Conservation (phyloP, 2,113 vertebrate species). For the Vanacampus margaritifer region DNA sequence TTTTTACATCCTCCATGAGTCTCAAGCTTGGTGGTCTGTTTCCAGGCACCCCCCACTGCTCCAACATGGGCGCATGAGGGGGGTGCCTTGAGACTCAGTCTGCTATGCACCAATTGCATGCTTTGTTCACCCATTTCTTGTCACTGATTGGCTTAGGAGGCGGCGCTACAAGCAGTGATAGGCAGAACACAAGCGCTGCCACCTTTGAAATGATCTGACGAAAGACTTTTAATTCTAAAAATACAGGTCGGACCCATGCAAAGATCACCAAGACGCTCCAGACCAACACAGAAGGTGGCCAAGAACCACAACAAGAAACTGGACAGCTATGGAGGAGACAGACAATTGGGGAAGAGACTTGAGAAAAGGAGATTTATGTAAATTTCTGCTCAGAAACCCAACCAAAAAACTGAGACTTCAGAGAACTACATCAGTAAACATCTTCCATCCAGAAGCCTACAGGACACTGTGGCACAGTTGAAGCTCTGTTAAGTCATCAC, state of each 20-base stretch:
- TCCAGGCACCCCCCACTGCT: constrained; percentile 57
- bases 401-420: constrained; percentile 3
- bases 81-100: constrained; percentile 50
- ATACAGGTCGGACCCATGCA: background rate
- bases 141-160: constrained; percentile 53
- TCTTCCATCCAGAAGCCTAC: no score
- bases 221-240: background rate
- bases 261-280: background rate
- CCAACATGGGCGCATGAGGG: constrained; percentile 3
- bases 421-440: background rate
- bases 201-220: constrained; percentile 1
- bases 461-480: background rate
- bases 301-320: background rate
- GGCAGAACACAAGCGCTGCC: background rate
- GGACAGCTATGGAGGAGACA: background rate
- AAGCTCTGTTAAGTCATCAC: background rate
- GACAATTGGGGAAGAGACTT: background rate
- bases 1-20: background rate
- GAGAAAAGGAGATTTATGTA: no score
- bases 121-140: constrained; percentile 40
- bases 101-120: constrained; percentile 47
- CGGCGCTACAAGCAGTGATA: constrained; percentile 16
- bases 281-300: background rate
- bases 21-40: constrained; percentile 43
- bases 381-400: no score